Conservation (phyloP, 2,888 invertebrate species). For the Eupithecia tripunctaria region DNA sequence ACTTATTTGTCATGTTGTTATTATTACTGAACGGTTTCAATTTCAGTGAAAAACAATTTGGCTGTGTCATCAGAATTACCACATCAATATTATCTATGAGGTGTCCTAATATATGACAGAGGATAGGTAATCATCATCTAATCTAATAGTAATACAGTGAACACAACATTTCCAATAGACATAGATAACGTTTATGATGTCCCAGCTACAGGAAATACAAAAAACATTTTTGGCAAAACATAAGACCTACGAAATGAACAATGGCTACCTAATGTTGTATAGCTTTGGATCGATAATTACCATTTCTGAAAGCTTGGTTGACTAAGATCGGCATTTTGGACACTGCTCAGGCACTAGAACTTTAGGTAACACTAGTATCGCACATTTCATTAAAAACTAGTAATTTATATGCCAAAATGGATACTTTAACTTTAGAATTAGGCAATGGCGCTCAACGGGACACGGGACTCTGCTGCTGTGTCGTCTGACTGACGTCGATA, state of each 20-base stretch:
- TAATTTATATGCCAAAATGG: constrained; percentile 44
- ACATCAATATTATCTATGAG: not conserved
- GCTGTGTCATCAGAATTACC: not conserved
- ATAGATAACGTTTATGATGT: not conserved
- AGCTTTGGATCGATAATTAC: constrained; percentile 77
- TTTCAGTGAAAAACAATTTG: not conserved
- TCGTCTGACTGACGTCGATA: constrained; percentile 63
- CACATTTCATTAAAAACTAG: constrained; percentile 63
- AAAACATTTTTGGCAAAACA: constrained; percentile 14
- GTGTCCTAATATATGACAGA: not conserved
- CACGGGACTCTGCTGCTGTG: constrained; percentile 64
- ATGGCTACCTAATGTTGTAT: constrained; percentile 66
- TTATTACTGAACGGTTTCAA: not conserved
- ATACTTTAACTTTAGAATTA: constrained; percentile 49
- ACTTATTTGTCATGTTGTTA: not conserved
- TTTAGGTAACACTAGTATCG: constrained; percentile 66
- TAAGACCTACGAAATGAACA: constrained; percentile 48
- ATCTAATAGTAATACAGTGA: not conserved
- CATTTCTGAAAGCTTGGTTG: constrained; percentile 70
- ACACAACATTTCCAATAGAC: not conserved
- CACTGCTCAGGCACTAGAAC: constrained; percentile 49
- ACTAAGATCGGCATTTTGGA: constrained; percentile 75
- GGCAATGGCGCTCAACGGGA: constrained; percentile 61
- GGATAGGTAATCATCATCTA: not conserved
- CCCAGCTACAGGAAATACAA: not conserved